Evolutionary conservation across 2,888 invertebrate species (phyloP), one percentile per base, ranked within the genome.

Genomic region (Hirtodrosophila confusa): DNA sequence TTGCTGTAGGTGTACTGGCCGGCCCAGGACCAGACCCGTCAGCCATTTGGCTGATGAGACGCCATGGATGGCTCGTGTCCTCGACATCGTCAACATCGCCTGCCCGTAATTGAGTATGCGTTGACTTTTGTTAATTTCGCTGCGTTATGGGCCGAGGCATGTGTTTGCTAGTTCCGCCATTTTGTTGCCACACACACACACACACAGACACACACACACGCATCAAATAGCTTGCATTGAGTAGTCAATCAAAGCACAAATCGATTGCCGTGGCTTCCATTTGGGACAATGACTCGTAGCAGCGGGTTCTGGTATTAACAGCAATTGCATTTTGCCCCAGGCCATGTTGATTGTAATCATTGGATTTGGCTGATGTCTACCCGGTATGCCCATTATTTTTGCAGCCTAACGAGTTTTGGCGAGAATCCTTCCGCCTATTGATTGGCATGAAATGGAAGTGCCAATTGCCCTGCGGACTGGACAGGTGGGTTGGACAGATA

Each of bases 111-210:
- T 78, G 75, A 78, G 71, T 77, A 75, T 78, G 79, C 71, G 76
- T 69, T 76, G 80, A 76, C 66, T 83, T 80, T 80, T 71, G 84
- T 80, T 80, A 79, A 86, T 82, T 82, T 77, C 66, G 66, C 45
- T 76, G 80, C 84, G 80, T 66, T 62, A 71, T 76, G 76, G 71
- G 47, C 65, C 61, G 60, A 43, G 54, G 37, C 51, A 36, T 66
- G 68, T 74, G 84, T 63, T 64, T 83, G 69, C 43, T 56, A 51
- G 37, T 41, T 60, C 63, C 60, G 77, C 60, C 77, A 61, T 68
- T 72, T 71, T 68, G 72, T 76, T 76, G 51, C 41, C 51, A 70
- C 51, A 51, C 57, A 11, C 60, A 50, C 43, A 35, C 17, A 11
- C 33, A 17, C 36, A 45, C 12, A n/a, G n/a, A 33, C 55, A 17